phyloP scores from a whole-genome alignment of 2,797 vertebrate genomes.

The Chelon auratus region DNA sequence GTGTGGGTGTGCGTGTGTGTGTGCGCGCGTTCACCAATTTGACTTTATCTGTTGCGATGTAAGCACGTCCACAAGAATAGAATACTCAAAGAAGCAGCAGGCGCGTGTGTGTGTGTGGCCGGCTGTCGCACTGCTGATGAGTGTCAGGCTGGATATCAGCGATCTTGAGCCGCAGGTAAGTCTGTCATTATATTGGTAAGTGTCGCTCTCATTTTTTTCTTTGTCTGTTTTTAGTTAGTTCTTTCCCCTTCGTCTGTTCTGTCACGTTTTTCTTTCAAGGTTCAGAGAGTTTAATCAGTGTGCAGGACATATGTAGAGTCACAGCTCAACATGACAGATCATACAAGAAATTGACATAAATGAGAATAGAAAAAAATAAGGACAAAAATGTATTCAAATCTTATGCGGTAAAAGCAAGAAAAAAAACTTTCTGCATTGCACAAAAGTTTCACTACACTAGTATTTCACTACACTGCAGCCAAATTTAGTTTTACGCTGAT shows the following conservation, averaged over 20 bases:
- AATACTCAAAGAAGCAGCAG: constrained; percentile 44
- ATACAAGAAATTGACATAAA: constrained; percentile 17
- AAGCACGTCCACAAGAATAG: constrained; percentile 59
- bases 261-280: background rate
- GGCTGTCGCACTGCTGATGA: constrained; percentile 67
- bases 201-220: constrained; percentile 30
- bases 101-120: constrained; percentile 32
- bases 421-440: background rate
- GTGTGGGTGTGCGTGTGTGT: constrained; percentile 22
- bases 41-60: constrained; percentile 48
- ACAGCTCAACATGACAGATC: constrained; percentile 14
- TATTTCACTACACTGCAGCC: background rate
- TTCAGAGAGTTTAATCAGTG: constrained; percentile 28
- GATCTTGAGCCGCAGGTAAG: constrained; percentile 64
- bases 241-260: background rate
- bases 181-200: constrained; percentile 63
- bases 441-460: background rate
- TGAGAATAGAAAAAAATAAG: background rate
- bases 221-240: constrained; percentile 19
- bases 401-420: background rate
- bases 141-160: constrained; percentile 68
- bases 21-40: constrained; percentile 38
- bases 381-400: constrained; percentile 13
- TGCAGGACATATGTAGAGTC: background rate
- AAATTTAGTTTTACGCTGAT: constrained; percentile 9